Evolutionary conservation across 2,113 vertebrate genomes (phyloP).

Genomic region (Phalacrocorax brasilianus): DNA sequence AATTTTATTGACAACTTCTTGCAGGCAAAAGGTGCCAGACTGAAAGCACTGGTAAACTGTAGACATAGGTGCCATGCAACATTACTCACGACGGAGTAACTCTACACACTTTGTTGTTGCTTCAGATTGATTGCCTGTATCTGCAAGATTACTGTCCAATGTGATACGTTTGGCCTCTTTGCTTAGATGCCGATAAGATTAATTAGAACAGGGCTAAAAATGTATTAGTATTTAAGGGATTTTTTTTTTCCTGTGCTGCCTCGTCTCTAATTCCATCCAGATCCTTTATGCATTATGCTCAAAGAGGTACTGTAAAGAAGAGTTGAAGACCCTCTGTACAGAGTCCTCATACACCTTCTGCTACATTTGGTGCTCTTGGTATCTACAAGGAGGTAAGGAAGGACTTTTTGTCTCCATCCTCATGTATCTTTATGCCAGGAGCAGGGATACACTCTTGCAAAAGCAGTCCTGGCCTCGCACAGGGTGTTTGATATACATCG

Average conservation of each 20-base stretch:
- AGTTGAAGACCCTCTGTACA: not conserved
- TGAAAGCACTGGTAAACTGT: not conserved
- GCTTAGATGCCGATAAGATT: not conserved
- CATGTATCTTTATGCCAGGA: not conserved
- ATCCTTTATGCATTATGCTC: not conserved
- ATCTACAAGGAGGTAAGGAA: not conserved
- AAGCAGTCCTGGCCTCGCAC: not conserved
- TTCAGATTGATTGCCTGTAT: not conserved
- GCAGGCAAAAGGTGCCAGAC: not conserved
- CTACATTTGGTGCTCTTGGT: not conserved
- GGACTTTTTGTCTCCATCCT: not conserved
- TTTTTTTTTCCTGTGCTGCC: not conserved
- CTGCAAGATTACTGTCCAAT: not conserved
- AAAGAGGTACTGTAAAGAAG: not conserved
- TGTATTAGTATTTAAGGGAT: not conserved
- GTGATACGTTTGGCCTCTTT: not conserved
- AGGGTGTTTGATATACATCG: not conserved
- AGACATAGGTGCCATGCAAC: not conserved
- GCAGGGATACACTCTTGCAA: not conserved
- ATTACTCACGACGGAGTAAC: not conserved
- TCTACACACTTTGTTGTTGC: not conserved
- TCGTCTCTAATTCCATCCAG: not conserved
- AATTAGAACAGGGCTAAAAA: slow-evolving; percentile 24
- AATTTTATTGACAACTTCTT: not conserved
- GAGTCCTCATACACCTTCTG: not conserved